A percentile compares a stretch with the other conserved stretches of the same genome.
These are phyloP conservation scores for Lepidonotus clava DNA, from an alignment of 2,888 invertebrate species.

Conservation along the genomic window DNA sequence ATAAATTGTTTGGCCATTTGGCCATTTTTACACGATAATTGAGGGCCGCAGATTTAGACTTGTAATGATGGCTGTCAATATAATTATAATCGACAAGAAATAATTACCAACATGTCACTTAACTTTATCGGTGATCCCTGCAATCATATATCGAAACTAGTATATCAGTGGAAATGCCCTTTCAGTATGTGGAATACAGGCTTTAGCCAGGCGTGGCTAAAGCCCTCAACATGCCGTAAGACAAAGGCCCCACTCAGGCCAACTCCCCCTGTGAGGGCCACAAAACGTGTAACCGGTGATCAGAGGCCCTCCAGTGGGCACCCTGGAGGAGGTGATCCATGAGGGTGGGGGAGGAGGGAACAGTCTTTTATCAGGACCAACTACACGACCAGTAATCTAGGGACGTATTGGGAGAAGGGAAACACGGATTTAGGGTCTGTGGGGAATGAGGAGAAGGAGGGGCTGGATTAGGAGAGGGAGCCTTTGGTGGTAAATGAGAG, in stretches of 20 bases:
- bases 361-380: too few species aligned
- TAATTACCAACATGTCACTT: too few species aligned
- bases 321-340: slow-evolving; percentile 6
- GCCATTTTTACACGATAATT: too few species aligned
- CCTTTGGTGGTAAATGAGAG: neutral
- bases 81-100: too few species aligned
- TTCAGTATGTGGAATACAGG: too few species aligned
- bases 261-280: neutral
- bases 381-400: too few species aligned
- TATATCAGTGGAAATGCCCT: neutral
- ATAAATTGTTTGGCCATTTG: too few species aligned
- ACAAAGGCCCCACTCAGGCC: neutral
- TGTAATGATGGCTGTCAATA: too few species aligned
- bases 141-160: neutral
- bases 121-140: too few species aligned
- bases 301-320: neutral
- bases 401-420: neutral
- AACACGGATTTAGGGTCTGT: neutral
- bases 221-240: neutral
- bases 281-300: neutral
- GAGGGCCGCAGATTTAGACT: too few species aligned
- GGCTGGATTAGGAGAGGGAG: neutral
- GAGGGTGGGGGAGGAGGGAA: too few species aligned
- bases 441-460: neutral
- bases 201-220: neutral